Base-by-base conservation (phyloP, 2,888 invertebrate genomes). In the Lithodes maja region DNA sequence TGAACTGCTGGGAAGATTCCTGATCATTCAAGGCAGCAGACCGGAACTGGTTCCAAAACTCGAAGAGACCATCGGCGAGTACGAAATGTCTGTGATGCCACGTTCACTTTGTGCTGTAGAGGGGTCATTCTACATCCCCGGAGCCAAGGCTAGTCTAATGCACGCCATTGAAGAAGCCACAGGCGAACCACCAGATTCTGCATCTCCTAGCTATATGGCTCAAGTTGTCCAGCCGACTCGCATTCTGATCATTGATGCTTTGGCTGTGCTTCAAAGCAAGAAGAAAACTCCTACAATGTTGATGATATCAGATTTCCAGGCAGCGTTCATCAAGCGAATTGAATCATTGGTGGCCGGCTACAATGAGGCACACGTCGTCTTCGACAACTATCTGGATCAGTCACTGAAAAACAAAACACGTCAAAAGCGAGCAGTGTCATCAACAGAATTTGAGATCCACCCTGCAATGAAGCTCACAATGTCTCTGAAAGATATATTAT, bases 11-110 rank as follows among this genome's bases (percentile, higher is more conserved):
- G 83, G 83, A 69, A 71, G 71, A 69, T 83, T 83, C 33, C 12
- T 83, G 15, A 52, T 83, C 69, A 69, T 83, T 74, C 83, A 83
- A 83, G 83, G 85, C 1, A 78, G 78, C 15, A 68, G 85, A 61
- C 78, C 85, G 12, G 85, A 79, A 78, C 55, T 85, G 77, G 85
- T 77, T 49, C 75, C 75, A 77, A 33, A 33, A 77, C 75, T 77
- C 7, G 74, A 74, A n/a, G 75, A 77, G 75, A n/a, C n/a, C 74
- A 74, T 74, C 49, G 75, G 75, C 75, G 49, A 77, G 75, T 77
- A 77, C 49, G 75, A 77, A 2, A 77, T 77, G 75, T 77, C 75
- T 77, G 75, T 77, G 75, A 12, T 77, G 49, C 75, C 49, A 77
- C 49, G 75, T 2, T 77, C 79, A 52, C 3, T 52, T 52, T 79